These are phyloP conservation scores for Chaetorhynchus papuensis DNA, from an alignment of 2,113 vertebrate genomes.

Conservation along the genomic window DNA sequence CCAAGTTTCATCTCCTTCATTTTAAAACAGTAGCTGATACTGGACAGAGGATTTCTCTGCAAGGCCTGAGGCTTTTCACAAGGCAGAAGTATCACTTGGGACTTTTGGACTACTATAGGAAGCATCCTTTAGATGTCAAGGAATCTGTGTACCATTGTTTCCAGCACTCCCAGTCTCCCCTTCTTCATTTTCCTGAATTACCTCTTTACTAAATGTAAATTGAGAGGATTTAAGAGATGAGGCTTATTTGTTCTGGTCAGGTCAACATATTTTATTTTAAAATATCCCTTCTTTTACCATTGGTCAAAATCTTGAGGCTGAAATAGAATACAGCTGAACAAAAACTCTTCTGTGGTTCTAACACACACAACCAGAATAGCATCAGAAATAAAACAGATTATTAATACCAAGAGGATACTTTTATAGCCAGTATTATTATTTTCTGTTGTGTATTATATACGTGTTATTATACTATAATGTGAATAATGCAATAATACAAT, in stretches of 20 bases:
- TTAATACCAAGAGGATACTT: neutral
- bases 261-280: neutral
- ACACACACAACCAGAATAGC: neutral
- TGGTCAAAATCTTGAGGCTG: neutral
- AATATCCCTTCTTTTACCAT: neutral
- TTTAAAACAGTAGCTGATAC: neutral
- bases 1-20: neutral
- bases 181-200: neutral
- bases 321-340: neutral
- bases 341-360: neutral
- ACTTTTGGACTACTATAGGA: neutral
- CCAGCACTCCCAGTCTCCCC: neutral
- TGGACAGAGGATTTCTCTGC: neutral
- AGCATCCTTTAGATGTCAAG: neutral
- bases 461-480: neutral
- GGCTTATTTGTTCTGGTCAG: neutral
- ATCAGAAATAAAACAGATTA: neutral
- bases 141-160: neutral
- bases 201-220: neutral
- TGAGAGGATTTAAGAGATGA: neutral
- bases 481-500: neutral
- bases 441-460: neutral
- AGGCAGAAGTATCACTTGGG: neutral
- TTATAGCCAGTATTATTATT: neutral
- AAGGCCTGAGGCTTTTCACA: neutral